Conservation (phyloP, 2,113 vertebrate species). For the Delphinapterus leucas region DNA sequence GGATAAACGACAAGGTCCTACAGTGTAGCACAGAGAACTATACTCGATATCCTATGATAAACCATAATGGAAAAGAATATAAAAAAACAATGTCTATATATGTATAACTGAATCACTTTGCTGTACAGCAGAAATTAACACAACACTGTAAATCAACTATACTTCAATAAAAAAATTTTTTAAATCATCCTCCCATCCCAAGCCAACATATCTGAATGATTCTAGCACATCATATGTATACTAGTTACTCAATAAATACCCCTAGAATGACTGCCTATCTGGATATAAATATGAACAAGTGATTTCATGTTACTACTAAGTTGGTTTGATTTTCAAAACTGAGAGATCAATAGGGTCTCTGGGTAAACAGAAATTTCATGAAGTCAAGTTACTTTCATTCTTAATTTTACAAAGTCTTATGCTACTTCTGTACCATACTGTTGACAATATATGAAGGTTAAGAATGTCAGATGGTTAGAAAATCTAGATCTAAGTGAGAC, state of each 20-base stretch:
- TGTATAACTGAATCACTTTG: no score
- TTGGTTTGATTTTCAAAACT: neutral
- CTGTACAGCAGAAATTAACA: no score
- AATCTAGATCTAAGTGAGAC: neutral
- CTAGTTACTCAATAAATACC: neutral
- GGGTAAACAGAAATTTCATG: neutral
- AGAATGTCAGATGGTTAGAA: neutral
- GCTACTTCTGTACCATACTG: neutral
- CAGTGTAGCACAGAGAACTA: no score
- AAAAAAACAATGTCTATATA: no score
- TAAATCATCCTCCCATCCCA: neutral
- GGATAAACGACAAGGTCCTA: no score
- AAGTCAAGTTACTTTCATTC: neutral
- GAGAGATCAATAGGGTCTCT: neutral
- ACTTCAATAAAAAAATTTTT: no score
- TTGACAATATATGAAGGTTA: neutral
- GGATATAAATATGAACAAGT: neutral
- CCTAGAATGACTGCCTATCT: neutral
- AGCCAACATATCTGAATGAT: neutral
- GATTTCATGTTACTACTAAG: neutral
- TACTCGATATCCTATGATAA: no score
- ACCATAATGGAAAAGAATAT: no score
- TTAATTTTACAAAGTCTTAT: neutral
- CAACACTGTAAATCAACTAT: no score
- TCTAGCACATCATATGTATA: neutral